phyloP scores from a whole-genome alignment of 2,113 vertebrate species.

The Muntiacus muntjak region DNA sequence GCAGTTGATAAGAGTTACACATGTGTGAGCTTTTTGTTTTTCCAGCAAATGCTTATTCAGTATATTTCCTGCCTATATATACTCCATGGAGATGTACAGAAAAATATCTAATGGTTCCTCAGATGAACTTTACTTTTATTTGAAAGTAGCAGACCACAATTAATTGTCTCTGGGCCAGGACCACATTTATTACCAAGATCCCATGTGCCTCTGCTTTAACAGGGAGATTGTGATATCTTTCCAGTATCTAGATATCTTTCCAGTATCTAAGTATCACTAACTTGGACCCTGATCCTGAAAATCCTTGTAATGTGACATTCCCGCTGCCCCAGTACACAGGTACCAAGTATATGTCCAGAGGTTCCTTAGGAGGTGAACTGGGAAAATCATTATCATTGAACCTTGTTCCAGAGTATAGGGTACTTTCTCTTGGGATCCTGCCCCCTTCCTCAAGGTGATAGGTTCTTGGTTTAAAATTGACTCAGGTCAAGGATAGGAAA shows the following conservation, averaged over 20 bases:
- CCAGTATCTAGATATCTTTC: neutral
- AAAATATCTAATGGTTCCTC: neutral
- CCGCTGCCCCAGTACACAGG: neutral
- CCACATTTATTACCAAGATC: neutral
- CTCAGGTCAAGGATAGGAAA: neutral
- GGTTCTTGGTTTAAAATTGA: neutral
- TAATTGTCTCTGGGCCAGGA: neutral
- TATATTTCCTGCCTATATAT: neutral
- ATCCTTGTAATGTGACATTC: neutral
- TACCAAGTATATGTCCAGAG: neutral
- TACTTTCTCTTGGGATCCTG: neutral
- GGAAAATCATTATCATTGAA: neutral
- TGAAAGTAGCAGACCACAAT: neutral
- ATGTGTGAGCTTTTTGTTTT: neutral
- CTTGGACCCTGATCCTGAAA: neutral
- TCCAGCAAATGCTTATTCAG: neutral
- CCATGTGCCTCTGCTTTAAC: too few relatives aligned
- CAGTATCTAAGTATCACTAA: neutral
- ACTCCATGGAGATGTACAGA: neutral
- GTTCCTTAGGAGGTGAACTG: neutral
- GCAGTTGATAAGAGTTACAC: neutral
- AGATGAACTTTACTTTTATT: neutral
- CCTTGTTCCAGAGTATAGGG: neutral
- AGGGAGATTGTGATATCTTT: too few relatives aligned
- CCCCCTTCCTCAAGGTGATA: too few relatives aligned